Percentiles rank a stretch among this genome's conserved stretches.
Conservation (phyloP, 2,797 vertebrate genomes). For the Tangara arthus region DNA sequence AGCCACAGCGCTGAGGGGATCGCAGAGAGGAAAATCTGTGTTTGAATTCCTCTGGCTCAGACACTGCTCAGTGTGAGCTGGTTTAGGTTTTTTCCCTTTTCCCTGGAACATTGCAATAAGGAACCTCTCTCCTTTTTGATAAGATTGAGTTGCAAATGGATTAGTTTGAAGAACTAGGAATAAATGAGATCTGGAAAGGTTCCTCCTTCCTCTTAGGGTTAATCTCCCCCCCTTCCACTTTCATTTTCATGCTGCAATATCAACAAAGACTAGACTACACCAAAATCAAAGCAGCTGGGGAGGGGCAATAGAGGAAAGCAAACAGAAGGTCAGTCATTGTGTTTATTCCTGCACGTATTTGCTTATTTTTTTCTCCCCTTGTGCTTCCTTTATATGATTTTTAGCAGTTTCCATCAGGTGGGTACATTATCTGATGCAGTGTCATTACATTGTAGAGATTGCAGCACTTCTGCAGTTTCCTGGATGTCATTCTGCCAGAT, state of each 20-base stretch:
- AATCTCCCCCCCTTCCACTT: neutral
- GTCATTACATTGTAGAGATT: conserved; percentile 26
- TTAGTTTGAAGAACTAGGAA: conserved; percentile 19
- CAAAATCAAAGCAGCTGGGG: conserved; percentile 9
- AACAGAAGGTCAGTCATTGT: neutral
- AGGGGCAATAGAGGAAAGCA: neutral
- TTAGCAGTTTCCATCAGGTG: conserved; percentile 14
- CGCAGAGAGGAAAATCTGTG: neutral
- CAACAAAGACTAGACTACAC: neutral
- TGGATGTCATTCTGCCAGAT: conserved; percentile 40
- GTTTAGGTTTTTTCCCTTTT: neutral
- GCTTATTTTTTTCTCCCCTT: neutral
- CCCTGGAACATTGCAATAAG: neutral
- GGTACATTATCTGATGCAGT: conserved; percentile 17
- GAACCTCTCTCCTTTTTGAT: neutral
- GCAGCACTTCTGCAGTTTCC: conserved; percentile 34
- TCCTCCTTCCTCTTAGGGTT: conserved; percentile 10
- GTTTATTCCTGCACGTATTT: neutral
- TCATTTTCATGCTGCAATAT: conserved; percentile 6
- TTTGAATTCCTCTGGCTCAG: neutral
- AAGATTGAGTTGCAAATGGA: conserved; percentile 36
- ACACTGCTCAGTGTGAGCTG: neutral
- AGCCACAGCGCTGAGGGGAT: neutral
- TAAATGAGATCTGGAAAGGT: conserved; percentile 36
- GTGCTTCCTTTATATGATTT: neutral